These are phyloP conservation scores for Apteryx owenii DNA, from an alignment of 2,113 vertebrate genomes.

Conservation along the genomic window DNA sequence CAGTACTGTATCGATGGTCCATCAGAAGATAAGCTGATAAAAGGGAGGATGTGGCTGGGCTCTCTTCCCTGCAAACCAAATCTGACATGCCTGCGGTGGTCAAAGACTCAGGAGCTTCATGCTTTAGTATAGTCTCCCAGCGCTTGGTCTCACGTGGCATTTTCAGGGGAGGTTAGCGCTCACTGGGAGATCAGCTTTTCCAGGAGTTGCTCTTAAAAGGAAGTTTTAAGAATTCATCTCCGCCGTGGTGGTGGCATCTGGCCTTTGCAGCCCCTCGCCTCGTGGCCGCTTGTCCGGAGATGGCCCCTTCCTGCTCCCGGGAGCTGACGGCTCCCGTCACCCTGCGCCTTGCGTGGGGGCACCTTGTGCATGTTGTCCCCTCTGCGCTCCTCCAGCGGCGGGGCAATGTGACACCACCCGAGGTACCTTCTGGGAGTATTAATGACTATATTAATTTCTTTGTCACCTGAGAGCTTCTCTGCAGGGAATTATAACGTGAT, in stretches of 20 bases:
- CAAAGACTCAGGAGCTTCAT: neutral
- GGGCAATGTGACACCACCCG: neutral
- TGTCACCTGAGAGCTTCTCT: constrained; percentile 48
- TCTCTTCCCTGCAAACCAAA: neutral
- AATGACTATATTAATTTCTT: neutral
- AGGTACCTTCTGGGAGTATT: neutral
- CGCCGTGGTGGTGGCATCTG: no score
- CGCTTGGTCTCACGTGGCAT: accelerated
- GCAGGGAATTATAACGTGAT: neutral
- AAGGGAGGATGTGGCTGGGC: neutral
- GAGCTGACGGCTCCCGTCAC: neutral
- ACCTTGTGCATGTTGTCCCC: neutral
- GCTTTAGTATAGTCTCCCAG: neutral
- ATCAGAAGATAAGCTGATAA: constrained; percentile 10
- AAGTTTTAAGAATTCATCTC: neutral
- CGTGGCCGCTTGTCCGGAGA: neutral
- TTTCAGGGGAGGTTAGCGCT: neutral
- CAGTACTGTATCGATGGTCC: neutral
- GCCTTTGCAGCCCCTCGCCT: neutral
- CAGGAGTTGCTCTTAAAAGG: neutral
- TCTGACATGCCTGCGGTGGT: neutral
- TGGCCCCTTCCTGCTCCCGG: neutral
- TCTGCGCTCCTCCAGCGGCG: accelerated
- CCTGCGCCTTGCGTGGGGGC: accelerated
- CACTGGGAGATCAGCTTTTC: neutral